Evolutionary conservation across 2,888 invertebrate species (phyloP), one percentile per base, ranked within the genome.

Genomic region (Tholera decimalis): DNA sequence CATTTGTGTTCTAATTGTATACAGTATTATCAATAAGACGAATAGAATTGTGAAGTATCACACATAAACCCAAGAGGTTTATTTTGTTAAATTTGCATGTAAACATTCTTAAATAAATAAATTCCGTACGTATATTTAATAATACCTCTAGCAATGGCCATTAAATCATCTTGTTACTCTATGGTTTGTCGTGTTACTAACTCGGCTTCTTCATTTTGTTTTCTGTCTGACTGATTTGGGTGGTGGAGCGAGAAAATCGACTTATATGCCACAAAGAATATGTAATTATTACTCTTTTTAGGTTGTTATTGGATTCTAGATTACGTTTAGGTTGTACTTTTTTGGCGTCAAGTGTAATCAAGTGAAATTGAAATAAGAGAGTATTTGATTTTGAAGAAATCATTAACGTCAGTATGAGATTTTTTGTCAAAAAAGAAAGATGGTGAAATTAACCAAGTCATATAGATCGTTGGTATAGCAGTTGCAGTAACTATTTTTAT

Each of bases 221-320:
- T 77, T 72, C 79, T 79, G 39, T 78, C 70, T 65, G 62, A 80
- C 70, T 80, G 80, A 83, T 65, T 73, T 18, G 51, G 43, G 18
- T 58, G 46, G 4, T 37, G 44, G 22, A 33, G 58, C 28, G 61
- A 49, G 72, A 63, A 53, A 62, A 73, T 73, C 51, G 43, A 69
- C 50, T 63, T 35, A 43, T 54, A 22, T 44, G 33, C 20, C 20
- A 4, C 64, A 39, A 53, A 46, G 54, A 59, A 71, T 54, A 55
- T 20, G 26, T 70, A 56, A 64, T 70, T 68, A 39, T 18, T 11
- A 39, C n/a, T 28, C 8, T 66, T 58, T 64, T 47, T 47, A 33
- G 11, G 43, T 3, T 51, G 15, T 33, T 67, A 67, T 47, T 60
- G 33, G 39, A 67, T 50, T 47, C 18, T 67, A 57, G 56, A 24